Percentiles rank a stretch among this genome's conserved stretches.
phyloP scores from a whole-genome alignment of 2,797 vertebrate species.

The Neosalanx taihuensis region DNA sequence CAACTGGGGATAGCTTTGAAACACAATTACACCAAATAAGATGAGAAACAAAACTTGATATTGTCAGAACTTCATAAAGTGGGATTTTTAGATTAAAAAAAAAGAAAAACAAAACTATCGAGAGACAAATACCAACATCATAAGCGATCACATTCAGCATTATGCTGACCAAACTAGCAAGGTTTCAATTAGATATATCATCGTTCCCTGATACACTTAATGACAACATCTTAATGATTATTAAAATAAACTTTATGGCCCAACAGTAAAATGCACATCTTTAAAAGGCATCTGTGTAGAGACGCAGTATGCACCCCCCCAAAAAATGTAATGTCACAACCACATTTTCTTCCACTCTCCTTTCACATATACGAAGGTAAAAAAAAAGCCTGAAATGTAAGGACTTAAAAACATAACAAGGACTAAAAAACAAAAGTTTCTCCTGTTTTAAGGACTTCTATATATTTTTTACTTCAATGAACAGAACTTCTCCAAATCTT shows the following conservation, averaged over 20 bases:
- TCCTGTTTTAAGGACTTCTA: constrained; percentile 1
- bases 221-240: constrained; percentile 55
- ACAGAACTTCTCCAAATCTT: constrained; percentile 52
- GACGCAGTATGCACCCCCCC: constrained; percentile 5
- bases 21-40: constrained; percentile 28
- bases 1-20: constrained; percentile 34
- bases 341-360: constrained; percentile 21
- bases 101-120: constrained; percentile 24
- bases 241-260: constrained; percentile 67
- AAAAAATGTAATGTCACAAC: constrained; percentile 11
- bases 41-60: constrained; percentile 25
- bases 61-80: constrained; percentile 33
- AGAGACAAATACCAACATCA: constrained; percentile 36
- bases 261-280: constrained; percentile 76
- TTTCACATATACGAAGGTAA: constrained; percentile 14
- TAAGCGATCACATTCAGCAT: constrained; percentile 53
- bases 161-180: constrained; percentile 45
- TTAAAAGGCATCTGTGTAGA: constrained; percentile 27
- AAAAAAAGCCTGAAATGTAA: constrained; percentile 14
- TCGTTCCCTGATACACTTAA: constrained; percentile 75
- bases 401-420: constrained; percentile 18
- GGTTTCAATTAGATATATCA: constrained; percentile 47
- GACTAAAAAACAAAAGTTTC: constrained; percentile 14
- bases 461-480: constrained; percentile 9
- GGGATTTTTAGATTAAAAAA: constrained; percentile 28